Base-by-base conservation (phyloP, 2,888 invertebrate genomes). In the Imbricaverruca yamaguchii region DNA sequence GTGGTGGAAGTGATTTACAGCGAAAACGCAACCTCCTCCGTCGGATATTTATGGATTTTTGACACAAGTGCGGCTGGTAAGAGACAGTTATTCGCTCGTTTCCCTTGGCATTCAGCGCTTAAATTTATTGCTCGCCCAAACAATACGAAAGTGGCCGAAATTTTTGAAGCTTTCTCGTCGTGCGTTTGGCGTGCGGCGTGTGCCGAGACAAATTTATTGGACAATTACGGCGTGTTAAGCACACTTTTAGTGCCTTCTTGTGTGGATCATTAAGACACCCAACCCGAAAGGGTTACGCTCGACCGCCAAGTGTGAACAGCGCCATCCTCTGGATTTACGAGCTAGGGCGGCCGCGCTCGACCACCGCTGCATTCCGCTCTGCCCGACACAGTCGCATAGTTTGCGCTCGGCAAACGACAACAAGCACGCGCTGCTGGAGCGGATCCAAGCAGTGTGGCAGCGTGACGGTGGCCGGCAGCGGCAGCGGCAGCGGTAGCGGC, bases 1-100 rank as follows among this genome's bases (percentile, higher is more conserved):
- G 74, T 74, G 74, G 74, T 74, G 74, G 74, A 55, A 74, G 74
- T 74, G 74, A 74, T 74, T 74, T 74, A 74, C 74, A 74, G 74
- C 74, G 74, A 74, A 74, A 69, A 74, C 74, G 21, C 74, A 18
- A 21, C 74, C 55, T 74, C 55, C 7, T 3, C 74, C 74, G 53
- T 55, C 55, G 74, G 74, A 74, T 74, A 74, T 74, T 74, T 74
- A 74, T 74, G 74, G 74, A 74, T 74, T 74, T 74, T 74, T 74
- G 74, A 74, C 74, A 74, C 53, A 74, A 74, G 74, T 74, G 74
- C 74, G 18, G 74, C 55, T 55, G 74, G 74, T 74, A 74, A 74
- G 74, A 74, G 74, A 74, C 74, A 74, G 74, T 53, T 74, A 74
- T 74, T 74, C 74, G 74, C 74, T 55, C 74, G 55, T 15, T 74